Base-by-base conservation (phyloP, 2,888 invertebrate species). In the Drosophila prolongata region DNA sequence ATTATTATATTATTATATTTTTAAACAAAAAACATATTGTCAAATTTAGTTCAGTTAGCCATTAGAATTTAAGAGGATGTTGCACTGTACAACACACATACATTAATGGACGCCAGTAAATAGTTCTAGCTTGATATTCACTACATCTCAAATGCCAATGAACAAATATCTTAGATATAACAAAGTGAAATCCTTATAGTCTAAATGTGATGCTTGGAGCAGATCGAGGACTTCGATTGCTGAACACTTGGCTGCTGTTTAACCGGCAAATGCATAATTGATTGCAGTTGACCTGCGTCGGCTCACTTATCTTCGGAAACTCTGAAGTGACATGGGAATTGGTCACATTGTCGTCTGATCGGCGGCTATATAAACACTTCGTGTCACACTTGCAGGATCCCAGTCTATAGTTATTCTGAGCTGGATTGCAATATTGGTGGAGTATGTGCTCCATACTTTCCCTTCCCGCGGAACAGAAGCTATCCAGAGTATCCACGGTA, bases 151-250 rank as follows among this genome's bases (percentile, higher is more conserved):
- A 44, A 44, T 6, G 13, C 8, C 55, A 58, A 13, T 4, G 8
- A 38, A 11, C 9, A 11, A 24, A 14, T 34, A 37, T 53, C 43
- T 49, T 19, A 43, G 2, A 19, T 19, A 19, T 19, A 19, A 34
- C 13, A 1, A 30, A 44, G 47, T 37, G 14, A 35, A 16, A 16
- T 67, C 30, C 38, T 74, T 87, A 91, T 8, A 92, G 86, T 66
- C 88, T 84, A 80, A 92, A 92, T 58, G 90, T 90, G 53, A 92
- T 91, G 47, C 89, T 90, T 1, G 91, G 91, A 10, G 91, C 92
- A 5, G 92, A 92, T 34, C 91, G 90, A 30, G 91, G 92, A 60
- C 86, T 86, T 34, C 92, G 87, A 57, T 73, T 86, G 35, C 46
- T 75, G 3, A 80, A 44, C 6, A 75, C 30, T 50, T 80, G 79